Evolutionary conservation across 2,888 invertebrate species (phyloP).

Genomic region (Ochropleura plecta): DNA sequence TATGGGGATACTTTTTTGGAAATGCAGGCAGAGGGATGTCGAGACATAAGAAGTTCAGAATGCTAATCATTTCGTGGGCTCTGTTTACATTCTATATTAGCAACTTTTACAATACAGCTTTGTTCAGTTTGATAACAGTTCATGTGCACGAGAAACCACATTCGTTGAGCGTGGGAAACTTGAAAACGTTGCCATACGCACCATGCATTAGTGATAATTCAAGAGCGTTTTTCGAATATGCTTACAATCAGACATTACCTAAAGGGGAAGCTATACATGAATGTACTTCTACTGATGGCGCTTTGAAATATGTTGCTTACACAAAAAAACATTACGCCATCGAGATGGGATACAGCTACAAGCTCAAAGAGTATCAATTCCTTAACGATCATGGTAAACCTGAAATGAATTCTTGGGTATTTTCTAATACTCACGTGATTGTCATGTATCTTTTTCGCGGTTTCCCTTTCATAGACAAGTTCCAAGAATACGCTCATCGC

Average conservation of each 20-base stretch:
- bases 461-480: conserved; percentile 70
- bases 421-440: conserved; percentile 66
- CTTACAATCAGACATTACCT: conserved; percentile 74
- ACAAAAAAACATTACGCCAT: conserved; percentile 71
- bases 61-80: conserved; percentile 76
- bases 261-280: conserved; percentile 60
- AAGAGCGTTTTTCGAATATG: conserved; percentile 70
- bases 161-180: conserved; percentile 62
- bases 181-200: conserved; percentile 68
- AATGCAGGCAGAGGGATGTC: conserved; percentile 71
- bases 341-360: conserved; percentile 71
- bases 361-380: conserved; percentile 71
- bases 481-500: conserved; percentile 70
- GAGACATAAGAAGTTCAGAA: conserved; percentile 68
- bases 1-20: conserved; percentile 77
- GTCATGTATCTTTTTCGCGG: conserved; percentile 75
- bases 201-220: conserved; percentile 75
- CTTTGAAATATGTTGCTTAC: conserved; percentile 71
- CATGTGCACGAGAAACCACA: conserved; percentile 66
- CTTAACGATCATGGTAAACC: conserved; percentile 69
- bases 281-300: conserved; percentile 67
- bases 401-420: conserved; percentile 70
- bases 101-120: conserved; percentile 79
- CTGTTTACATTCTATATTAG: conserved; percentile 80
- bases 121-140: conserved; percentile 77